phyloP scores from a whole-genome alignment of 1,140 invertebrate genomes.

The Cepaea nemoralis region DNA sequence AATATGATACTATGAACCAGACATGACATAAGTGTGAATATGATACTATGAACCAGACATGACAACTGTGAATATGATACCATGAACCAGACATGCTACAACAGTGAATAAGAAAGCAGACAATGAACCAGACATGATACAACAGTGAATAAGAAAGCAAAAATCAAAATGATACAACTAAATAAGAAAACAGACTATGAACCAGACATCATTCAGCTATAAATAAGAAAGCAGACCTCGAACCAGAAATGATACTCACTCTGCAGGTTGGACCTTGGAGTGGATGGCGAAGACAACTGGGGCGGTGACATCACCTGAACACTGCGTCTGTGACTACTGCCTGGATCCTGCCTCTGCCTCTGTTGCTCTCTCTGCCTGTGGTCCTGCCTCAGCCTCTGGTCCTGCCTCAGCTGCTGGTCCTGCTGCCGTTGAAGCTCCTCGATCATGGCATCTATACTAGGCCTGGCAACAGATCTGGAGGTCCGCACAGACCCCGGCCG shows the following conservation, averaged over 20 bases:
- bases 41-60: too few species aligned
- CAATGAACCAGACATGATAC: too few species aligned
- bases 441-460: constrained; percentile 83
- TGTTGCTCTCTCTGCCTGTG: constrained; percentile 63
- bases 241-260: constrained; percentile 3
- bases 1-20: too few species aligned
- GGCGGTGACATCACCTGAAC: constrained; percentile 43
- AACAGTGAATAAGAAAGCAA: too few species aligned
- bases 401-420: constrained; percentile 72
- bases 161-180: too few species aligned
- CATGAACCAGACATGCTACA: too few species aligned
- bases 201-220: too few species aligned
- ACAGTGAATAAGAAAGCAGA: too few species aligned
- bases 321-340: neutral
- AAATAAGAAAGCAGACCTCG: too few species aligned
- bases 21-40: too few species aligned
- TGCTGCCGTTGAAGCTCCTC: constrained; percentile 76
- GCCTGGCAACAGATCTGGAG: constrained; percentile 70
- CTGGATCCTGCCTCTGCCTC: constrained; percentile 50
- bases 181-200: too few species aligned
- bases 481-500: neutral
- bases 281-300: constrained; percentile 39
- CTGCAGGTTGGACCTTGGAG: constrained; percentile 27
- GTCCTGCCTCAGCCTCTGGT: constrained; percentile 56
- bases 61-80: too few species aligned